These are phyloP conservation scores for Bombus soroeensis DNA, from an alignment of 1,140 invertebrate genomes.

Conservation along the genomic window DNA sequence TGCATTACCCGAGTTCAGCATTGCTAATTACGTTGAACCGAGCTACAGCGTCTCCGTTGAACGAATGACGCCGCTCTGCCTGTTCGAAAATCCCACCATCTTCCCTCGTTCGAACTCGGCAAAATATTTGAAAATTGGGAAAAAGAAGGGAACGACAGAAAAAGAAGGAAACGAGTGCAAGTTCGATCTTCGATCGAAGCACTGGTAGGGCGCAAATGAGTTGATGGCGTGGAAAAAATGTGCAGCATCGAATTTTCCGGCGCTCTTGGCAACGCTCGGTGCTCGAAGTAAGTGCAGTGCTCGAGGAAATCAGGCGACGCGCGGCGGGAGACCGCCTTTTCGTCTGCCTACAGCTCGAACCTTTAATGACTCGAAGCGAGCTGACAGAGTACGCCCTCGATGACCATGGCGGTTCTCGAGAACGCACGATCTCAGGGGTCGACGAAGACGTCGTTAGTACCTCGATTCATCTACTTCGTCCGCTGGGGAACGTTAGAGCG, in stretches of 20 bases:
- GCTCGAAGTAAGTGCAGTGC: constrained; percentile 30
- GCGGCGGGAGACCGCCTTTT: constrained; percentile 34
- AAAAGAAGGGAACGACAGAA: too few relatives aligned
- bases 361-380: constrained; percentile 72
- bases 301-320: constrained; percentile 31
- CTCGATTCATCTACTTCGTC: background rate
- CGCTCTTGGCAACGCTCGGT: constrained; percentile 32
- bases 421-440: background rate
- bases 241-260: constrained; percentile 17
- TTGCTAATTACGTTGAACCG: background rate
- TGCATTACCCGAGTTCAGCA: background rate
- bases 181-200: background rate
- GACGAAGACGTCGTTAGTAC: constrained; percentile 2
- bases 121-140: too few relatives aligned
- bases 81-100: too few relatives aligned
- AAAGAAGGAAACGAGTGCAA: too few relatives aligned
- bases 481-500: background rate
- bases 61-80: too few relatives aligned
- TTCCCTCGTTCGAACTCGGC: too few relatives aligned
- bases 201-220: background rate
- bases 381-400: background rate
- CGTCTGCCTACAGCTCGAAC: constrained; percentile 69
- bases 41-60: background rate
- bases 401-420: background rate
- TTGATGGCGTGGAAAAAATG: constrained; percentile 30